Conservation (phyloP, 2,888 invertebrate genomes). For the Lampropteryx suffumata region DNA sequence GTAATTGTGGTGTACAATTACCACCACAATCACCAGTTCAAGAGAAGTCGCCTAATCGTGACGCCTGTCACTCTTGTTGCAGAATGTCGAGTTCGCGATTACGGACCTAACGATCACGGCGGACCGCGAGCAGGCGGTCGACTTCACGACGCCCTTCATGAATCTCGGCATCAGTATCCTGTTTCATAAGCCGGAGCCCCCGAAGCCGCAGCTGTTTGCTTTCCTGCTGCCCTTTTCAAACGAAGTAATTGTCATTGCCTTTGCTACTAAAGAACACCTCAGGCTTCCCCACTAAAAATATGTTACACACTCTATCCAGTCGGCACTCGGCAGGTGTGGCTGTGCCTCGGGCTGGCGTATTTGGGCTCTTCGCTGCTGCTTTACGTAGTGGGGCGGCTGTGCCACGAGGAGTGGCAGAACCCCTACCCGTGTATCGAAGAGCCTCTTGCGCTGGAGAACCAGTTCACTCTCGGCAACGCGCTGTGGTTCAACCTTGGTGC, state of each 20-base stretch:
- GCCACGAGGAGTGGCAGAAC: slow-evolving; percentile 95
- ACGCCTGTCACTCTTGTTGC: slow-evolving; percentile 35
- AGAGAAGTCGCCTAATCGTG: no score
- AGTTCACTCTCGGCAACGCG: slow-evolving; percentile 91
- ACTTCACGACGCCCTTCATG: slow-evolving; percentile 98
- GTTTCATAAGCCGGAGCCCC: slow-evolving; percentile 91
- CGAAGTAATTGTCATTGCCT: no score
- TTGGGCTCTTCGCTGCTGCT: slow-evolving; percentile 90
- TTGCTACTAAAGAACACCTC: no score
- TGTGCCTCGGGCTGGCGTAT: slow-evolving; percentile 92
- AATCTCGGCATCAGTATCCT: slow-evolving; percentile 95
- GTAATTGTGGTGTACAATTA: no score
- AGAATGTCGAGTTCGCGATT: slow-evolving; percentile 94
- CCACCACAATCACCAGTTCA: no score
- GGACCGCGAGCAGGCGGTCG: slow-evolving; percentile 92
- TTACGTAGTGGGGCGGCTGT: slow-evolving; percentile 90
- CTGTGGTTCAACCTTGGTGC: slow-evolving; percentile 95
- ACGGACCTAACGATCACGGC: slow-evolving; percentile 96
- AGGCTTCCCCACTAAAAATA: no score
- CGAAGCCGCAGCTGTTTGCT: slow-evolving; percentile 93
- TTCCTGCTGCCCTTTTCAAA: slow-evolving; percentile 94
- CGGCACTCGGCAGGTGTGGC: slow-evolving; percentile 89
- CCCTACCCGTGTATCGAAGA: slow-evolving; percentile 93
- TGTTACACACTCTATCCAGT: no score
- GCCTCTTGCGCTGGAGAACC: slow-evolving; percentile 91